Evolutionary conservation across 2,888 invertebrate genomes (phyloP), one percentile per base, ranked within the genome.

Genomic region (Hemicrepidius hirtus): DNA sequence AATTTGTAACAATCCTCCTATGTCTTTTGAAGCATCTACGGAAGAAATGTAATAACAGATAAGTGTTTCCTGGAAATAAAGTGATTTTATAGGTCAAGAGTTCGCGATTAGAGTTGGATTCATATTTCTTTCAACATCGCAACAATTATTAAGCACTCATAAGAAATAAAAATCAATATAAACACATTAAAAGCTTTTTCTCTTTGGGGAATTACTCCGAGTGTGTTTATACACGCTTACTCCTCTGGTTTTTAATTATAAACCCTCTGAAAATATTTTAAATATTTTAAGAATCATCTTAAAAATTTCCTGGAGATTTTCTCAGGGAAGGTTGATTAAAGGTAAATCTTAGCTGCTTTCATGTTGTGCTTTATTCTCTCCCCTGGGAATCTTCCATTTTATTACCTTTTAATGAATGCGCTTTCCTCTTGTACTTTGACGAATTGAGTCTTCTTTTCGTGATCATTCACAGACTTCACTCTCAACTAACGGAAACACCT

Each of bases 401-500:
- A 75, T 75, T 75, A 75, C 73, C 75, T 75, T 75, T 75, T 75
- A 75, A 75, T 75, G 75, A 75, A 73, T 55, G 57, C 57, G 62
- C 67, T 60, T 71, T 69, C 40, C 40, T 49, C 60, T 53, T 18
- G 20, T 55, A 18, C 49, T 49, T 55, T 46, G 57, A 49, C 35
- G 59, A 59, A 68, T 44, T 68, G 49, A 55, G 46, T 32, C 24
- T 53, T 53, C 10, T 21, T 40, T 40, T 59, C 28, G 16, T 50
- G 44, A 55, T 62, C 62, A 13, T 7, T 28, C 24, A n/a, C 60
- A 21, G 16, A 5, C 12, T 40, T 60, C 7, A n/a, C 68, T 71
- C 70, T 3, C 13, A n/a, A 24, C 2, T 46, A 24, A n/a, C 7
- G 7, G n/a, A 18, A 20, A 46, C 10, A 50, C 18, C n/a, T 24